phyloP scores from a whole-genome alignment of 2,113 vertebrate species.

The Triplophysa siluroides region DNA sequence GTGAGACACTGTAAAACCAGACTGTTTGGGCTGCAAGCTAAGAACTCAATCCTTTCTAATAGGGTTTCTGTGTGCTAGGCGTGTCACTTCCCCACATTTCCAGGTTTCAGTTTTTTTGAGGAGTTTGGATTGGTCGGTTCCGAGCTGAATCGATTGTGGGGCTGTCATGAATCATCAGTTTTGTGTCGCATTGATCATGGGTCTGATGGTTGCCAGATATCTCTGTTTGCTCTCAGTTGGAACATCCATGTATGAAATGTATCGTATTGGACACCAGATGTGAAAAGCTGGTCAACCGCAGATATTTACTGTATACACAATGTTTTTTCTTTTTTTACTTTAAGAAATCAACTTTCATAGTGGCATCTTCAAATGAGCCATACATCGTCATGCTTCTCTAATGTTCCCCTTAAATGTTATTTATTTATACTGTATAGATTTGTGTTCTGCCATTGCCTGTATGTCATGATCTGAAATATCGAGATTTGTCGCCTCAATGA shows the following conservation, averaged over 20 bases:
- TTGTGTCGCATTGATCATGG: not conserved
- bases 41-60: conserved; percentile 17
- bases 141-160: conserved; percentile 10
- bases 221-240: not conserved
- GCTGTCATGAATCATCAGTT: not conserved
- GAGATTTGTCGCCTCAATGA: conserved; percentile 30
- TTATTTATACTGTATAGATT: conserved; percentile 62
- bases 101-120: conserved; percentile 1
- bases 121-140: conserved; percentile 28
- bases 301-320: not conserved
- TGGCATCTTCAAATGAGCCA: conserved; percentile 57
- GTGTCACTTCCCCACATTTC: conserved; percentile 17
- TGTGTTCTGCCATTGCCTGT: conserved; percentile 49
- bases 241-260: not conserved
- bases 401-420: conserved; percentile 56
- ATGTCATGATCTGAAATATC: conserved; percentile 34
- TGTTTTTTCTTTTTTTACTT: not conserved
- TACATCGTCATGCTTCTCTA: conserved; percentile 47
- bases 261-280: not conserved
- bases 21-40: conserved; percentile 5
- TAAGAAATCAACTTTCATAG: conserved; percentile 38
- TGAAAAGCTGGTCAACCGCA: not conserved
- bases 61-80: conserved; percentile 22
- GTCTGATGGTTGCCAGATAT: conserved; percentile 34
- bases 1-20: conserved; percentile 13